These are phyloP conservation scores for Turnix velox DNA, from an alignment of 2,113 vertebrate genomes.

Conservation along the genomic window DNA sequence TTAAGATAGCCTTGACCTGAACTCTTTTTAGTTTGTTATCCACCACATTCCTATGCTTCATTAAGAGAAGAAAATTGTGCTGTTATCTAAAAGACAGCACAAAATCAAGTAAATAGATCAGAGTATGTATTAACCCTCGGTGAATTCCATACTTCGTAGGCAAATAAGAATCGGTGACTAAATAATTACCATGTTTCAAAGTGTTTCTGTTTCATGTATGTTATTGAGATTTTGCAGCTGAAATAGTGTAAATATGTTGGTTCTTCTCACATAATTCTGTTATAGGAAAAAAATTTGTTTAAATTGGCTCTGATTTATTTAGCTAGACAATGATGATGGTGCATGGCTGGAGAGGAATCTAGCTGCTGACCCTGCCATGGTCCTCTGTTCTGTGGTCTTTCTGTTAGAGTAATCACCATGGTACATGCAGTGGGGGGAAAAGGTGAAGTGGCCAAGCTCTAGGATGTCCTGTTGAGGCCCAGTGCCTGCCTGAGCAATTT, in stretches of 20 bases:
- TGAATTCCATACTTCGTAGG: background rate
- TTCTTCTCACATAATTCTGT: background rate
- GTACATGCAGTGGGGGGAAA: background rate
- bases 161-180: background rate
- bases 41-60: background rate
- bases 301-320: background rate
- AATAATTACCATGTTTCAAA: background rate
- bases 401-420: fast-evolving
- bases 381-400: background rate
- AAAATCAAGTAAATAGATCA: background rate
- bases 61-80: background rate
- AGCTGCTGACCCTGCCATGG: background rate
- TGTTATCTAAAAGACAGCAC: background rate
- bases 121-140: background rate
- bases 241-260: background rate
- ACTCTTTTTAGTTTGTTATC: background rate
- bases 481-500: background rate
- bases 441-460: background rate
- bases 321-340: background rate
- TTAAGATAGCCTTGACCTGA: background rate
- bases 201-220: background rate
- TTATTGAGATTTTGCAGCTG: background rate
- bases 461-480: background rate
- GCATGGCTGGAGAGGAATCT: background rate
- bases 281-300: background rate